These are phyloP conservation scores for Acyrthosiphon pisum DNA, from an alignment of 1,140 invertebrate species.

Conservation along the genomic window DNA sequence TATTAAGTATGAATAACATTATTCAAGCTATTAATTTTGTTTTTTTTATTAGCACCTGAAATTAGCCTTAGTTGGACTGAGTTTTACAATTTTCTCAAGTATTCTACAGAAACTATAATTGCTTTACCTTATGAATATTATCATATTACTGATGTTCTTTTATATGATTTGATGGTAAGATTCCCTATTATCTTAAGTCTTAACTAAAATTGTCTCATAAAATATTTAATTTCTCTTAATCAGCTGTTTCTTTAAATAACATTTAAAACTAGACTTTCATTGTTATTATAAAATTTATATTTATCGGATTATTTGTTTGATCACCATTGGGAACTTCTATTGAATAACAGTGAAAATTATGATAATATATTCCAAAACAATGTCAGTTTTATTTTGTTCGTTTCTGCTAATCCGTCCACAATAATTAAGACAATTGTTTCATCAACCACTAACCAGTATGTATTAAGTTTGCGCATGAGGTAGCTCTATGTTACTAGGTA, in stretches of 20 bases:
- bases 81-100: constrained; percentile 22
- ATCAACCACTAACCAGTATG: not conserved
- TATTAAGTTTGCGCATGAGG: not conserved
- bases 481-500: not conserved
- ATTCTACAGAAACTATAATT: constrained; percentile 18
- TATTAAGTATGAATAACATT: not conserved
- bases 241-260: not conserved
- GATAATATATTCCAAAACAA: not conserved
- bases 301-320: not conserved
- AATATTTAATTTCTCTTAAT: not conserved
- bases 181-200: not conserved
- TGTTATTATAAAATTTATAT: not conserved
- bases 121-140: constrained; percentile 49
- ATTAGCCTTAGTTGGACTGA: not conserved
- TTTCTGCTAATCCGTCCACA: not conserved
- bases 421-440: not conserved
- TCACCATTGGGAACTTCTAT: not conserved
- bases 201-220: not conserved
- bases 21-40: not conserved
- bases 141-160: constrained; percentile 40
- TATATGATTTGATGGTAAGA: constrained; percentile 48
- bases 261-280: not conserved
- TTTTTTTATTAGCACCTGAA: constrained; percentile 27
- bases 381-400: not conserved
- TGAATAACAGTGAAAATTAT: not conserved